Conservation (phyloP, 2,113 vertebrate species). For the Antigone vipio region DNA sequence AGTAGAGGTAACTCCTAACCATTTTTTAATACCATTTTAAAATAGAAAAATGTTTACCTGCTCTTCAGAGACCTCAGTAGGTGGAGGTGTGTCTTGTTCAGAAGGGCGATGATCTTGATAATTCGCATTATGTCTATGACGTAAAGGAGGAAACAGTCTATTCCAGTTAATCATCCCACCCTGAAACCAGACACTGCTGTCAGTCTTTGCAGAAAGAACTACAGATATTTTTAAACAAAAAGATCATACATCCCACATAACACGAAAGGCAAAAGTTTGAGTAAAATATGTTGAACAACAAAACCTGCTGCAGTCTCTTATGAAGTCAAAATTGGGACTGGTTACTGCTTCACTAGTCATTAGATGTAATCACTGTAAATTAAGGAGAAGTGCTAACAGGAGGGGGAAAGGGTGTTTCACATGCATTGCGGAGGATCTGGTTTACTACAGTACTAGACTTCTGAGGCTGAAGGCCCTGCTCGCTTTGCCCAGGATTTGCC, state of each 20-base stretch:
- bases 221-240: background rate
- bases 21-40: background rate
- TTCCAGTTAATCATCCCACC: conserved; percentile 90
- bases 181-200: conserved; percentile 63
- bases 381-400: background rate
- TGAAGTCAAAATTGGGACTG: background rate
- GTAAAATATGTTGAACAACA: background rate
- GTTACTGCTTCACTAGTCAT: background rate
- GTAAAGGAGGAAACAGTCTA: conserved; percentile 86
- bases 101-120: conserved; percentile 68
- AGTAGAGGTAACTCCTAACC: background rate
- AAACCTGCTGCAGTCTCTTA: background rate
- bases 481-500: background rate
- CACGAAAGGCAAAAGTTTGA: background rate
- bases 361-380: background rate
- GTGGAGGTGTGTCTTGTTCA: conserved; percentile 73
- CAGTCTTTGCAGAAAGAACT: background rate
- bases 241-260: background rate
- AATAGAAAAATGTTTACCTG: conserved; percentile 77
- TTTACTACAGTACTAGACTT: background rate
- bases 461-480: background rate
- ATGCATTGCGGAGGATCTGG: background rate
- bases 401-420: background rate
- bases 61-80: conserved; percentile 87
- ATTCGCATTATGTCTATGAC: conserved; percentile 79